Evolutionary conservation across 2,797 vertebrate genomes (phyloP).

Genomic region (Dallia pectoralis): DNA sequence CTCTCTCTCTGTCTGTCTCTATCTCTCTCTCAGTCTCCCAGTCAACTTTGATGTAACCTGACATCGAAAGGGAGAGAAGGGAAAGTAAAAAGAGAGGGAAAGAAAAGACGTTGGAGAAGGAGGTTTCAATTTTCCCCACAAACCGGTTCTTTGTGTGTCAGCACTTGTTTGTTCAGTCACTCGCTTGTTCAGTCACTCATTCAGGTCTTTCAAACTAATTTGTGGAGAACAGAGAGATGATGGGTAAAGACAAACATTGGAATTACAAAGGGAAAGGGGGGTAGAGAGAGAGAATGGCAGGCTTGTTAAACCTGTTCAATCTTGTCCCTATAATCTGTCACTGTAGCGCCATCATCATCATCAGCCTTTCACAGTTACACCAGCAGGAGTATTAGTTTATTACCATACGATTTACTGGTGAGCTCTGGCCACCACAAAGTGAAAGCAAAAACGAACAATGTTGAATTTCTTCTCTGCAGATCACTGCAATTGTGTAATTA

Average conservation of each 20-base stretch:
- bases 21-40: not conserved
- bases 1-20: too few relatives aligned
- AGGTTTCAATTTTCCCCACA: conserved; percentile 2
- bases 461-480: too few relatives aligned
- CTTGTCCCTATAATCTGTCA: not conserved
- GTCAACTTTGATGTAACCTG: conserved; percentile 37
- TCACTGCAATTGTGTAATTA: too few relatives aligned
- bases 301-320: not conserved
- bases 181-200: conserved; percentile 1
- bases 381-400: not conserved
- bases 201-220: conserved; percentile 12
- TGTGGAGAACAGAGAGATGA: not conserved
- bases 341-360: not conserved
- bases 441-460: too few relatives aligned
- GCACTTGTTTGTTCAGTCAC: conserved; percentile 14
- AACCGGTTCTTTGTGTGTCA: conserved; percentile 23
- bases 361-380: not conserved
- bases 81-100: conserved; percentile 20
- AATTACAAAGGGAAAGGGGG: not conserved
- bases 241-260: not conserved
- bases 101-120: conserved; percentile 14
- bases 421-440: not conserved
- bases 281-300: not conserved
- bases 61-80: conserved; percentile 21
- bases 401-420: not conserved